Percentiles rank a stretch among this genome's conserved stretches.
These are phyloP conservation scores for Paracentrotus lividus DNA, from an alignment of 53 echinoderm and acorn worm genomes.

Conservation along the genomic window DNA sequence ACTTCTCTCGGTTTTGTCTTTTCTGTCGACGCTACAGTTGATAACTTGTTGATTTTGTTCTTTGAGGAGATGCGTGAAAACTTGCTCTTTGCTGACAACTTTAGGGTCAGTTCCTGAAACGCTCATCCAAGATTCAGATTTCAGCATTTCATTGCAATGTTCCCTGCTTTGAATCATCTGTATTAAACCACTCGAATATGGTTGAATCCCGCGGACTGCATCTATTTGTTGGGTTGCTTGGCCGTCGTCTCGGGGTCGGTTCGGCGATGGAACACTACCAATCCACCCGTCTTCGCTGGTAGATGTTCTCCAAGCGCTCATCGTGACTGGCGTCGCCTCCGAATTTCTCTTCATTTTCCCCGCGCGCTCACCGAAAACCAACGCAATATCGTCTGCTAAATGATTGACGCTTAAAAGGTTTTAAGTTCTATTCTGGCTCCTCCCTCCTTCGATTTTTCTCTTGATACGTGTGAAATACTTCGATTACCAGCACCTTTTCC, in stretches of 20 bases:
- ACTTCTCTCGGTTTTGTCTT: background rate
- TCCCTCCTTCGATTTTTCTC: background rate
- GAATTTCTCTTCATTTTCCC: background rate
- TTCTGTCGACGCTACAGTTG: background rate
- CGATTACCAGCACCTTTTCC: background rate
- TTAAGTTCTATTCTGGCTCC: constrained; percentile 3
- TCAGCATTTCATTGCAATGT: background rate
- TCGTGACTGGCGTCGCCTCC: background rate
- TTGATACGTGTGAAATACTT: constrained; percentile 42
- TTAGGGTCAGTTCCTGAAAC: background rate
- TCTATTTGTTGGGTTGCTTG: too few relatives aligned
- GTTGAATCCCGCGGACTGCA: background rate
- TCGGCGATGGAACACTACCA: background rate
- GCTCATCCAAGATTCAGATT: background rate
- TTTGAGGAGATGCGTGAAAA: background rate
- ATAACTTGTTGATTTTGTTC: background rate
- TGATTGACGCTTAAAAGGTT: constrained; percentile 27
- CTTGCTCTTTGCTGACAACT: background rate
- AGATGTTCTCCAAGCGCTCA: too few relatives aligned
- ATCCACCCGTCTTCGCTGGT: background rate
- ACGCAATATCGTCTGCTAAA: background rate
- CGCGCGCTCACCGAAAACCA: background rate
- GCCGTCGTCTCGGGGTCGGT: background rate
- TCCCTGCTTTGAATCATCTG: background rate
- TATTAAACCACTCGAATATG: background rate